These are phyloP conservation scores for Entelurus aequoreus DNA, from an alignment of 2,113 vertebrate species.

Conservation along the genomic window DNA sequence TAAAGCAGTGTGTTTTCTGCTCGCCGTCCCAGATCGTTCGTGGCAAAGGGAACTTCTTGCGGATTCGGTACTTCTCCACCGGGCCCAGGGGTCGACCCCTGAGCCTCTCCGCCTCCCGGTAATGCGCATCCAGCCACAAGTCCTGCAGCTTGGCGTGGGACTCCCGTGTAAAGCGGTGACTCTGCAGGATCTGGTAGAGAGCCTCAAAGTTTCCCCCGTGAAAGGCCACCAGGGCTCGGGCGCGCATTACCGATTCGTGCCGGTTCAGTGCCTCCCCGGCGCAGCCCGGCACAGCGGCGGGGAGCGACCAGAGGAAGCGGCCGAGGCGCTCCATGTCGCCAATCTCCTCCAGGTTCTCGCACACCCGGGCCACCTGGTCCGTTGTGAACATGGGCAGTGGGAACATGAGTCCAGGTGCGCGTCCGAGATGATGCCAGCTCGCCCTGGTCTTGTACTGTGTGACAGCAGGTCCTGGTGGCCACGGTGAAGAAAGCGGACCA, in stretches of 20 bases:
- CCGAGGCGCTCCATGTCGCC: slow-evolving; percentile 78
- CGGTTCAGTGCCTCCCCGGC: slow-evolving; percentile 70
- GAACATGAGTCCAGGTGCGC: slow-evolving; percentile 59
- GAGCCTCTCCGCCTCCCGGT: slow-evolving; percentile 76
- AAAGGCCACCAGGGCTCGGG: slow-evolving; percentile 75
- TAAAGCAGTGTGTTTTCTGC: slow-evolving; percentile 80
- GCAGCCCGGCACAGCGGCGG: slow-evolving; percentile 69
- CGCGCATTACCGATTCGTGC: slow-evolving; percentile 77
- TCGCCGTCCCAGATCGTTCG: slow-evolving; percentile 80
- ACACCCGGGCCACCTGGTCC: slow-evolving; percentile 77
- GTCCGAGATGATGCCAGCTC: background rate
- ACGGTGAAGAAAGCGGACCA: slow-evolving; percentile 49
- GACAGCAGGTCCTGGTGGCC: background rate
- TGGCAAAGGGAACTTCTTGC: slow-evolving; percentile 79
- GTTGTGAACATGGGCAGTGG: slow-evolving; percentile 76
- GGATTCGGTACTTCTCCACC: slow-evolving; percentile 78
- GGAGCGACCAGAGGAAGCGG: slow-evolving; percentile 77
- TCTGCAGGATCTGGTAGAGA: slow-evolving; percentile 76
- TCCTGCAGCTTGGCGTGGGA: slow-evolving; percentile 77
- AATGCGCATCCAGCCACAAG: slow-evolving; percentile 78
- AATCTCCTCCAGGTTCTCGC: slow-evolving; percentile 78
- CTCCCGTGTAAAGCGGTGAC: slow-evolving; percentile 73
- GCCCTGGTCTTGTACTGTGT: background rate
- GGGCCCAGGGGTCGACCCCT: slow-evolving; percentile 73
- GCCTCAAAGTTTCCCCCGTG: slow-evolving; percentile 76